Evolutionary conservation across 2,113 vertebrate species (phyloP).

Genomic region (Nicator chloris): DNA sequence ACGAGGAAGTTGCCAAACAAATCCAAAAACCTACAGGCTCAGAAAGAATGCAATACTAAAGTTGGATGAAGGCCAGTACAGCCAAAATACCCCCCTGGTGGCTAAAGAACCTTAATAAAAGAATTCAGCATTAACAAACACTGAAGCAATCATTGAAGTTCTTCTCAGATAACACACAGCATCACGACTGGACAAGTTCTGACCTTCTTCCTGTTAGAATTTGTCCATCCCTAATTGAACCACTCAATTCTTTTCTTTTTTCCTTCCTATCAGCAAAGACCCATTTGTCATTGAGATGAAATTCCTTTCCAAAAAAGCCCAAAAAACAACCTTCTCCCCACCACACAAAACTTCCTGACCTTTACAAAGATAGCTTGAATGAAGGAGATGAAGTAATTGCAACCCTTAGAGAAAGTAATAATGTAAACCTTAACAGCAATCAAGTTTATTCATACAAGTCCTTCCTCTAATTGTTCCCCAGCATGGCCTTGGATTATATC

Average conservation of each 20-base stretch:
- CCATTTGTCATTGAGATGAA: constrained; percentile 12
- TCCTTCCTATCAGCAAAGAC: background rate
- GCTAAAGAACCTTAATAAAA: background rate
- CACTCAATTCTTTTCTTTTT: background rate
- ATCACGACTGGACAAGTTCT: background rate
- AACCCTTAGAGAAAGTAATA: constrained; percentile 32
- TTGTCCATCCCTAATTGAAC: constrained; percentile 18
- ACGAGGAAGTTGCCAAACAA: background rate
- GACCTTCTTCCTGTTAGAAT: background rate
- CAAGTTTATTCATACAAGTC: constrained; percentile 31
- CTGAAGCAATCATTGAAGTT: background rate
- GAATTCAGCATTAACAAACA: background rate
- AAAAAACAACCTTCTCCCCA: background rate
- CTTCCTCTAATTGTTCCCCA: constrained; percentile 36
- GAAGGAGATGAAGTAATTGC: constrained; percentile 38
- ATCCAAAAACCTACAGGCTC: background rate
- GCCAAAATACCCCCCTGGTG: background rate
- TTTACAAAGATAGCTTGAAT: constrained; percentile 41
- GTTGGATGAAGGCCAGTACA: background rate
- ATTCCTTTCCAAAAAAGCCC: background rate
- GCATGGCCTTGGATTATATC: background rate
- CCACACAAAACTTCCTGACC: background rate
- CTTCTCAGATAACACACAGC: background rate
- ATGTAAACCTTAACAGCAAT: constrained; percentile 19
- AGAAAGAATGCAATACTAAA: background rate